Conservation (phyloP, 53 echinoderm and acorn worm species). For the Pentamera pediparva region DNA sequence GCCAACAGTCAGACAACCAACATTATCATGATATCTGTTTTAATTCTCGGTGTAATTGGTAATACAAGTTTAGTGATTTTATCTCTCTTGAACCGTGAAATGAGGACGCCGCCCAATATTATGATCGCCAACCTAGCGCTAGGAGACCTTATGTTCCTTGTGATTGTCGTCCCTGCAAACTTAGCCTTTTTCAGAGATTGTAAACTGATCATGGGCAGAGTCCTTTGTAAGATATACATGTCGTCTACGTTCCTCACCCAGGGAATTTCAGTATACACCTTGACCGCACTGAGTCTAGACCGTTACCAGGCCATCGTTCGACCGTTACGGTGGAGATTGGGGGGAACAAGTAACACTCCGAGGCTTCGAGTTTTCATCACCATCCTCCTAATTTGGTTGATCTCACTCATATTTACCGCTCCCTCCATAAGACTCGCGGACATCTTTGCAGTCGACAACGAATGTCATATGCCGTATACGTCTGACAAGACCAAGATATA, state of each 20-base stretch:
- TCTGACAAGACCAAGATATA: conserved; percentile 35
- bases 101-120: conserved; percentile 84
- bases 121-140: conserved; percentile 74
- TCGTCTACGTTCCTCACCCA: conserved; percentile 65
- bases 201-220: conserved; percentile 31
- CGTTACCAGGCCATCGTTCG: conserved; percentile 84
- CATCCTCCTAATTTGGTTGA: conserved; percentile 55
- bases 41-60: conserved; percentile 65
- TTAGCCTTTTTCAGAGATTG: conserved; percentile 47
- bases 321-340: conserved; percentile 67
- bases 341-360: conserved; percentile 44
- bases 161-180: conserved; percentile 58
- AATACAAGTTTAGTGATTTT: conserved; percentile 74
- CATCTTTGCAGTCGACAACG: background rate
- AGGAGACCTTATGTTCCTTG: conserved; percentile 71
- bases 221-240: conserved; percentile 53
- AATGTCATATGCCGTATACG: conserved; percentile 42
- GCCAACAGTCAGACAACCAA: background rate
- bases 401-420: conserved; percentile 46
- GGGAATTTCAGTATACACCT: conserved; percentile 77
- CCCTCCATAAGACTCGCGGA: conserved; percentile 49
- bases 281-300: conserved; percentile 86
- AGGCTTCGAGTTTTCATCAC: conserved; percentile 46
- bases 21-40: conserved; percentile 38
- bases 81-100: conserved; percentile 62